Evolutionary conservation across 2,888 invertebrate species (phyloP).

Genomic region (Scaeva pyrastri): DNA sequence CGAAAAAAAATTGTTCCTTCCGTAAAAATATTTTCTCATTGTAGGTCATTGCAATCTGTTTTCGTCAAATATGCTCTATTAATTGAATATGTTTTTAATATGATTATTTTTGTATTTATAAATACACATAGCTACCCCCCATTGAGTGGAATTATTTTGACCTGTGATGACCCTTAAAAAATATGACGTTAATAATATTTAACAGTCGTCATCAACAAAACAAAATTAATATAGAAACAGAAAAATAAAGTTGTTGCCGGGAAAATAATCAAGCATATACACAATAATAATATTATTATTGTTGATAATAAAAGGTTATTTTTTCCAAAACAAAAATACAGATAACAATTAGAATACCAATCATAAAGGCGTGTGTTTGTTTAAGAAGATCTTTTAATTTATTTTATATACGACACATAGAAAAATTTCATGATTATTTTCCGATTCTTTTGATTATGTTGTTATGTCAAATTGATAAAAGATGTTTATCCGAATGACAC

Average conservation of each 20-base stretch:
- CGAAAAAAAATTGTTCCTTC: too few relatives aligned
- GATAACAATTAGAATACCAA: not conserved
- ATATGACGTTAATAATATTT: slow-evolving; percentile 9
- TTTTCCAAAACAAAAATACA: not conserved
- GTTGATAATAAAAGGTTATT: slow-evolving; percentile 17
- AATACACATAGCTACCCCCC: not conserved
- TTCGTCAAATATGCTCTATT: not conserved
- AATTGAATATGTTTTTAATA: not conserved
- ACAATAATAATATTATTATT: not conserved
- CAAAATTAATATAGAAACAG: not conserved
- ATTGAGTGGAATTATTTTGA: slow-evolving; percentile 26
- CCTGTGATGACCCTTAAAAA: not conserved
- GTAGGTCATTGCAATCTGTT: not conserved
- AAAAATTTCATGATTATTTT: too few relatives aligned
- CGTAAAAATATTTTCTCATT: not conserved
- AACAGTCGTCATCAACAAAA: slow-evolving; percentile 6
- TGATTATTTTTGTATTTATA: not conserved
- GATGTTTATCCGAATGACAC: too few relatives aligned
- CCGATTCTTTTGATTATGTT: too few relatives aligned
- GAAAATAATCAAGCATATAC: not conserved
- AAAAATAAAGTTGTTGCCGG: slow-evolving; percentile 3
- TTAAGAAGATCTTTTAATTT: not conserved
- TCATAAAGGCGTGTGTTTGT: not conserved
- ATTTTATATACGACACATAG: too few relatives aligned
- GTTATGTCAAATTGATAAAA: too few relatives aligned